Base-by-base conservation (phyloP, 2,888 invertebrate genomes). In the Tupiocoris notatus region DNA sequence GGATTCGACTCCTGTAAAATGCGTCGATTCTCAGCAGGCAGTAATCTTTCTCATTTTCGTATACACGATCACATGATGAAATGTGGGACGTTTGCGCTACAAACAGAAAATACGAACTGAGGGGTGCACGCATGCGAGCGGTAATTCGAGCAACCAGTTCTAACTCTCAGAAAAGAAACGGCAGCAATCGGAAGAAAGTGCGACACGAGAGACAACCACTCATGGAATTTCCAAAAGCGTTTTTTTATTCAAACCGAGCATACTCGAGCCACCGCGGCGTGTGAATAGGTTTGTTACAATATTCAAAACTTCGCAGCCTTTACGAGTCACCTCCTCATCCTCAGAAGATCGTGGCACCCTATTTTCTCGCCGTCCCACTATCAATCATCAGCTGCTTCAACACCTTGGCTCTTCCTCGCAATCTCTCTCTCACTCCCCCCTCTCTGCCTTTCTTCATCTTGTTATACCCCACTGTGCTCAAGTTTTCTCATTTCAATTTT, bases 401-500 rank as follows among this genome's bases (percentile, higher is more conserved):
- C 70, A 59, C 70, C 58, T 23, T 59, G 23, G 39, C 12, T 39
- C 39, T 39, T 54, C 67, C 70, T 23, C 59, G 17, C 70, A 70
- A 59, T 22, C 24, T 70, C 59, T 59, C 59, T 70, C 70, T 39
- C 39, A 3, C 39, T 7, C 39, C 39, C 39, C 39, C 39, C 39
- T 3, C 39, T 12, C 6, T 7, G 39, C 39, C 3, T 39, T n/a
- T n/a, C n/a, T n/a, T n/a, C n/a, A n/a, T n/a, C n/a, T n/a, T n/a
- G n/a, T n/a, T n/a, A n/a, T n/a, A n/a, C n/a, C n/a, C n/a, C n/a
- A n/a, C n/a, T n/a, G n/a, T n/a, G n/a, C 39, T 39, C 70, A 70
- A 70, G 24, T 70, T 70, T 70, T 70, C 70, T 70, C 70, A 70
- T 70, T 70, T 70, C 70, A 70, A 70, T 70, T 59, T 70, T 70